Evolutionary conservation across 2,888 invertebrate species (phyloP), one percentile per base, ranked within the genome.

Genomic region (Bembecia ichneumoniformis): DNA sequence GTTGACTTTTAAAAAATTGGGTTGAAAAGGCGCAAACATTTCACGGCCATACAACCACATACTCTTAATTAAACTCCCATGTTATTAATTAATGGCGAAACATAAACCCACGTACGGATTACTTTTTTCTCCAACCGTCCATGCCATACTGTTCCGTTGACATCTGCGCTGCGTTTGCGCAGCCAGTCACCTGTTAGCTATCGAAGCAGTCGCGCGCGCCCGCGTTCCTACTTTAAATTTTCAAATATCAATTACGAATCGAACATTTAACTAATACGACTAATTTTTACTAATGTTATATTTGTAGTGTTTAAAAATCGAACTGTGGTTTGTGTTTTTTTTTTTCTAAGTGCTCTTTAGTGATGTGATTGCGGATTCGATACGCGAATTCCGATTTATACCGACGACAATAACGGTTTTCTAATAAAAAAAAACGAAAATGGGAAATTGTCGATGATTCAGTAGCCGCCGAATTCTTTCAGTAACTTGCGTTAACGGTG

Each of bases 181-280:
- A 57, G 68, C 70, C 84, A 86, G 86, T 87, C 84, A 83, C 84
- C 86, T 86, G 86, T 71, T 64, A 72, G 76, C 77, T 64, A 64
- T 74, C 80, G 80, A 68, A 65, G 62, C 57, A 58, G 61, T 63
- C 77, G 81, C 81, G 70, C 83, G 82, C 79, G 80, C 61, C 63
- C 63, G 62, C 64, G 63, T 59, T 61, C 55, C 46, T 55, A 56
- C 61, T 55, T 46, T 13, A 13, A 36, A 47, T 40, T 49, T 60
- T 57, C 56, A 68, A 71, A 62, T 60, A 61, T 71, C 70, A 66
- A 70, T 62, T 47, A 61, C 74, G 71, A 75, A 71, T 59, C 71
- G 69, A 76, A 71, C 58, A 70, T 62, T 62, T 60, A 47, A 71
- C 64, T 74, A 76, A 77, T 59, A 59, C 64, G 51, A 77, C 68